Conservation (phyloP, 1,140 invertebrate genomes). For the Drusus annulatus region DNA sequence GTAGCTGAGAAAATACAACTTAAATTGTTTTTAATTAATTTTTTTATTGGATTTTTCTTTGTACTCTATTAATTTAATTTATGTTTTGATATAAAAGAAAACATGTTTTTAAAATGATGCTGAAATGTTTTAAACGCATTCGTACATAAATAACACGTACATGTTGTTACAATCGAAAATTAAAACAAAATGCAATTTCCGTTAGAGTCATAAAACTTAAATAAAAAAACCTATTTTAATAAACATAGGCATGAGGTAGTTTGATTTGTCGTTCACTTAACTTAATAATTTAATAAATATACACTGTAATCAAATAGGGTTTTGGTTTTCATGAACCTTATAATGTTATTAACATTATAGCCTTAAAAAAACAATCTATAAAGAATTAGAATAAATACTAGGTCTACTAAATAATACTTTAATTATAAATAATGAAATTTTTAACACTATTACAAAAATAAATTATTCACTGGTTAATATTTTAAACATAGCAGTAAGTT, state of each 20-base stretch:
- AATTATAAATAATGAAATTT: not conserved
- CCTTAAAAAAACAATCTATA: not conserved
- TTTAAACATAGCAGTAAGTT: not conserved
- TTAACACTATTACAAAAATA: not conserved
- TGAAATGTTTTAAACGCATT: too few relatives aligned
- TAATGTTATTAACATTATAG: not conserved
- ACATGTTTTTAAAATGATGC: too few relatives aligned
- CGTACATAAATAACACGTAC: too few relatives aligned
- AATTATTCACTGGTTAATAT: not conserved
- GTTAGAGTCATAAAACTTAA: not conserved
- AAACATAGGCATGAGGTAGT: conserved; percentile 20
- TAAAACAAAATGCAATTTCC: too few relatives aligned
- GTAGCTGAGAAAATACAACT: too few relatives aligned
- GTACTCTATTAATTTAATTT: too few relatives aligned
- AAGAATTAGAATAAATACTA: conserved; percentile 19
- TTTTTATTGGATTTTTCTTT: too few relatives aligned
- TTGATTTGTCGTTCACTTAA: conserved; percentile 21
- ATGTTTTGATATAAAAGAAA: too few relatives aligned
- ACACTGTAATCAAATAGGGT: conserved; percentile 14
- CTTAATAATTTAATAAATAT: conserved; percentile 28
- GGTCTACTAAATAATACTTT: conserved; percentile 11
- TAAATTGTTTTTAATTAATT: too few relatives aligned
- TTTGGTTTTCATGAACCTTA: conserved; percentile 26
- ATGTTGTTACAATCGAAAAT: too few relatives aligned
- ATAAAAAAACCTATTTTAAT: conserved; percentile 11